Evolutionary conservation across 1,140 invertebrate genomes (phyloP), one percentile per base, ranked within the genome.

Genomic region (Pseudomyrmex flavicornis): DNA sequence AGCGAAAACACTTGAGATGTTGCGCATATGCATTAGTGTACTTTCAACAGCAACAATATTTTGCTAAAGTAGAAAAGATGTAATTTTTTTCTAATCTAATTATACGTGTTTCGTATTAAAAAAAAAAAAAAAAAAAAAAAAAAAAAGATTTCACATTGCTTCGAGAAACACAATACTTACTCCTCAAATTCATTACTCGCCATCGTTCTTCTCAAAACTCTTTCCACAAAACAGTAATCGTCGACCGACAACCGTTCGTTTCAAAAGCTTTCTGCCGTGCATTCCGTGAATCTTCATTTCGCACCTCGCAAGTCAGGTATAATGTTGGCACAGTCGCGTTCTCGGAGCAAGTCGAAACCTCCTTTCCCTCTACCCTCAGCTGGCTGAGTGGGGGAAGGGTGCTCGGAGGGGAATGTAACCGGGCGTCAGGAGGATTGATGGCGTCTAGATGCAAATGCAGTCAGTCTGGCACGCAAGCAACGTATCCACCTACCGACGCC

Each of bases 371-470:
- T 70, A 46, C 46, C 48, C 66, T 26, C 63, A 35, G 63, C 76
- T 20, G 59, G 79, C 88, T n/a, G 84, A 86, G 86, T 85, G 72
- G 77, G 54, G 48, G 15, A 13, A 70, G 68, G 68, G 68, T 46
- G 12, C 5, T 82, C 61, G 50, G 85, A 80, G 80, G 86, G 85
- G 84, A 85, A 88, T 91, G 91, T 92, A 93, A 92, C 91, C 90
- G 92, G 93, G 93, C 93, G 94, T 94, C 93, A 91, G 92, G 90
- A 94, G 93, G 94, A 94, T 94, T 94, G 94, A 94, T 94, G 94
- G 94, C 90, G 93, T 94, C 94, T 94, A 93, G 93, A 94, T 94
- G 94, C 93, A 94, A 94, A 94, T 94, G 92, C 89, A 93, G 93
- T 92, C 90, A 92, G 91, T 92, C 93, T 90, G 90, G 93, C 92